Evolutionary conservation across 2,888 invertebrate genomes (phyloP).

Genomic region (Exocentrus adspersus): DNA sequence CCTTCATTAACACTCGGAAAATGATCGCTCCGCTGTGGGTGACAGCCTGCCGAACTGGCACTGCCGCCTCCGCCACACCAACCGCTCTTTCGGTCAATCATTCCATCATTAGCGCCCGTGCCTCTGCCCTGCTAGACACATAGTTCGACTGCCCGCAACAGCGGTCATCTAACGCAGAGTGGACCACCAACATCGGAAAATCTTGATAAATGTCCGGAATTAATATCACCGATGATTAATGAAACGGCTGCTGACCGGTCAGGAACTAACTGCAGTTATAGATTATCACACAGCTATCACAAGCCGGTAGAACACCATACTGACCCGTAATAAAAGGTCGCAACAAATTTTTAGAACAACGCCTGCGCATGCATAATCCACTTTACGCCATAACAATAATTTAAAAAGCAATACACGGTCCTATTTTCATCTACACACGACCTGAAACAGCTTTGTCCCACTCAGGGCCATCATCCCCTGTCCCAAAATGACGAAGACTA

Average conservation of each 20-base stretch:
- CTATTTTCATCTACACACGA: too few relatives aligned
- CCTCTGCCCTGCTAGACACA: slow-evolving; percentile 44
- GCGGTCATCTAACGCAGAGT: slow-evolving; percentile 30
- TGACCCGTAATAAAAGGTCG: too few relatives aligned
- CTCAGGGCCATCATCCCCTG: too few relatives aligned
- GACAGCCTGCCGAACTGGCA: slow-evolving; percentile 50
- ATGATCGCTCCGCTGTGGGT: slow-evolving; percentile 63
- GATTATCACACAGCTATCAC: slow-evolving; percentile 39
- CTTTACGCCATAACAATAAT: too few relatives aligned
- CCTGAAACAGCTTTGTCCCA: too few relatives aligned
- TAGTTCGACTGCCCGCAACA: slow-evolving; percentile 48
- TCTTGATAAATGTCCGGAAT: slow-evolving; percentile 60
- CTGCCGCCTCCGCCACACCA: slow-evolving; percentile 33
- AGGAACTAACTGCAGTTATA: slow-evolving; percentile 53
- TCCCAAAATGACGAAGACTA: too few relatives aligned
- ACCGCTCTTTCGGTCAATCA: slow-evolving; percentile 60
- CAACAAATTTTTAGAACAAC: too few relatives aligned
- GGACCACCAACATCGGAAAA: slow-evolving; percentile 52
- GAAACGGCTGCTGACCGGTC: slow-evolving; percentile 54
- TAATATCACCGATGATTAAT: slow-evolving; percentile 60
- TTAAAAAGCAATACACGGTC: too few relatives aligned
- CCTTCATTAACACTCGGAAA: slow-evolving; percentile 64
- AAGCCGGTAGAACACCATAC: not conserved
- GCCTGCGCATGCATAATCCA: too few relatives aligned
- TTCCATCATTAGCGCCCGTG: slow-evolving; percentile 54